Conservation (phyloP, 2,113 vertebrate species). For the Chrysemys picta region DNA sequence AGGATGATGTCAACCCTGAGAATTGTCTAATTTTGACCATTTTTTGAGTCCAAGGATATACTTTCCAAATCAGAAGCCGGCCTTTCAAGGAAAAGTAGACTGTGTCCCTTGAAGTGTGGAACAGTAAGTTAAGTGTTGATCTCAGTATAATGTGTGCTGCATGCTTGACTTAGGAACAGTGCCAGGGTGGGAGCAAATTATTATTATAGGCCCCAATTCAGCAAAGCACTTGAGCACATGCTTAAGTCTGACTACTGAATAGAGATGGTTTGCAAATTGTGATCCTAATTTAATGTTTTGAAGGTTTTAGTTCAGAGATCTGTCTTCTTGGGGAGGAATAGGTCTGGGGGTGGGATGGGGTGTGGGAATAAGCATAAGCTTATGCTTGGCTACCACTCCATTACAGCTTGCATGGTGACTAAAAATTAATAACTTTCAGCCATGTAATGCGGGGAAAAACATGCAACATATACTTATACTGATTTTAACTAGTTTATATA, state of each 20-base stretch:
- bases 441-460: not conserved
- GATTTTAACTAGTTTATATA: not conserved
- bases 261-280: not conserved
- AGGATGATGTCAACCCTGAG: not conserved
- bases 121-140: not conserved
- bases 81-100: not conserved
- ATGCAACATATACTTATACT: not conserved
- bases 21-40: not conserved
- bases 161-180: not conserved
- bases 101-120: not conserved
- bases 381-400: not conserved
- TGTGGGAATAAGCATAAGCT: not conserved
- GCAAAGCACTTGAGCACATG: not conserved
- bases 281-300: not conserved
- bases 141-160: not conserved
- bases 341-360: not conserved
- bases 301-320: not conserved
- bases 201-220: not conserved
- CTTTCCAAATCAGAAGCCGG: not conserved
- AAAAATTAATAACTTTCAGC: not conserved
- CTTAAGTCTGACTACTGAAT: not conserved
- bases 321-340: not conserved
- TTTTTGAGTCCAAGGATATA: not conserved
- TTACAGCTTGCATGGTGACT: not conserved
- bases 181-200: not conserved